Evolutionary conservation across 2,888 invertebrate genomes (phyloP), one percentile per base, ranked within the genome.

Genomic region (Pelosia muscerda): DNA sequence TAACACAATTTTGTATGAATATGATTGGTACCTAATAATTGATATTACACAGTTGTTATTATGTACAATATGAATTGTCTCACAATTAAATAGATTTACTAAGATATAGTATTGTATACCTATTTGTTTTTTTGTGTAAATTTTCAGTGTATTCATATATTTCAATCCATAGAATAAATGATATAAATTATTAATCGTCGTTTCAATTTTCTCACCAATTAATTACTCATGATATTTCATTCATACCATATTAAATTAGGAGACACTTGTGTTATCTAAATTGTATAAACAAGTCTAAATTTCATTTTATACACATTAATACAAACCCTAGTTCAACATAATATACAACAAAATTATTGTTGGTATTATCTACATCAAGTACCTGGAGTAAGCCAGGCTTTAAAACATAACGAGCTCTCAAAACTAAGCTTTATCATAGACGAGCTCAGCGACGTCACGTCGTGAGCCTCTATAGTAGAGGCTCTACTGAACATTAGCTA

Each of bases 331-430:
- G n/a, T 49, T 49, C 49, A 49, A 49, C 2, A n/a, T 5, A 49
- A 6, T 9, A 49, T 49, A n/a, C n/a, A n/a, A n/a, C 49, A 49
- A 19, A 9, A 49, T 49, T n/a, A n/a, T 49, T 15, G 19, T 49
- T n/a, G 49, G 49, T 19, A n/a, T 42, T 49, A 49, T 19, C 8
- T 49, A 34, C 23, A 55, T 53, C 9, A 55, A 63, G 34, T 65
- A 34, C 58, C 53, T 53, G 25, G 31, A 38, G 28, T 59, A 60
- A 68, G 54, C 34, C 22, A 23, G 31, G 56, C 25, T 23, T 54
- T 67, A 63, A 57, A 67, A 62, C 56, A 61, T 56, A 49, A 42
- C 59, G 59, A 62, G 22, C 62, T 63, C 31, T 58, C 38, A 58
- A 53, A 66, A 65, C 38, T 53, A 19, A 57, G 54, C 63, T 55